Percentiles rank a stretch among this genome's conserved stretches.
phyloP scores from a whole-genome alignment of 2,888 invertebrate species.

The Galerucella pusilla region DNA sequence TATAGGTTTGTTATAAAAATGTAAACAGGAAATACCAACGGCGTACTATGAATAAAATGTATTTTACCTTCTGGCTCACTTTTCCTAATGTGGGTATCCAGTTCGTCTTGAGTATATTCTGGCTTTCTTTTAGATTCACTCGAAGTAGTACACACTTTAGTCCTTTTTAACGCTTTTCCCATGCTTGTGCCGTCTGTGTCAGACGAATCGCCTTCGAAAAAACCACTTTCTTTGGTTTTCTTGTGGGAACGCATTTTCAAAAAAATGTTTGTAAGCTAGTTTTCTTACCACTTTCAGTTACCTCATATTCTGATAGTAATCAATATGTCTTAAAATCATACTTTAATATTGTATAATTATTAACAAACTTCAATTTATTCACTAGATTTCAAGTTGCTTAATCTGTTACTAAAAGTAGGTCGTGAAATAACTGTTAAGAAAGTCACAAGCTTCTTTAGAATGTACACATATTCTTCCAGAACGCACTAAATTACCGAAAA shows the following conservation, averaged over 20 bases:
- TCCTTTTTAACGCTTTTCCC: constrained; percentile 64
- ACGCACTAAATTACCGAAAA: constrained; percentile 22
- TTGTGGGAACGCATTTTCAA: constrained; percentile 64
- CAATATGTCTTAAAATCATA: constrained; percentile 23
- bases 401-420: constrained; percentile 55
- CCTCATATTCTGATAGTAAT: constrained; percentile 31
- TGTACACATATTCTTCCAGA: constrained; percentile 20
- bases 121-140: constrained; percentile 55
- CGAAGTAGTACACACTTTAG: constrained; percentile 61
- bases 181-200: constrained; percentile 70
- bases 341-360: constrained; percentile 27
- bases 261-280: constrained; percentile 9
- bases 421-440: constrained; percentile 53
- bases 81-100: constrained; percentile 55
- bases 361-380: constrained; percentile 37
- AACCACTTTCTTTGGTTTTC: constrained; percentile 80
- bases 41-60: not conserved
- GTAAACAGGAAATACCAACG: not conserved
- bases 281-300: constrained; percentile 34
- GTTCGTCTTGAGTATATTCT: constrained; percentile 60
- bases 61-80: constrained; percentile 43
- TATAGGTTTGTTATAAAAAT: not conserved
- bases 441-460: constrained; percentile 35
- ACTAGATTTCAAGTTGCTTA: constrained; percentile 44
- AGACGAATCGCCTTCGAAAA: constrained; percentile 81